Evolutionary conservation across 2,888 invertebrate species (phyloP).

Genomic region (Thereva unica): DNA sequence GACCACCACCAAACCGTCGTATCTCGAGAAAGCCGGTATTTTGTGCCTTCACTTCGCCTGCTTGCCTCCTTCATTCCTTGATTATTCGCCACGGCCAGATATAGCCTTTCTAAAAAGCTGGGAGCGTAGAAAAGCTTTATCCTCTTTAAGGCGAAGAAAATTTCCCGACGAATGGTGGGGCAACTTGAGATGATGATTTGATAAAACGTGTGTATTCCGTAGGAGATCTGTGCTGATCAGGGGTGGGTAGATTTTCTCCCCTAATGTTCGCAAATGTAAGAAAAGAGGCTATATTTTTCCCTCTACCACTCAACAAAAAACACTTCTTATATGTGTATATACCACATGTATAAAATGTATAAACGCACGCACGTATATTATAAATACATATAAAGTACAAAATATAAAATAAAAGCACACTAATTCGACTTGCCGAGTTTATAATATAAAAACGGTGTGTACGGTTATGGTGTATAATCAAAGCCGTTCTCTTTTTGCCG

Average conservation of each 20-base stretch:
- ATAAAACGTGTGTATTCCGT: constrained; percentile 24
- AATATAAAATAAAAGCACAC: constrained; percentile 20
- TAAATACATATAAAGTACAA: constrained; percentile 38
- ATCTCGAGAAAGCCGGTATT: constrained; percentile 9
- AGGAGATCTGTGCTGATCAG: constrained; percentile 29
- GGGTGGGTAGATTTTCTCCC: constrained; percentile 43
- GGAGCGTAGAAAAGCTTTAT: constrained; percentile 1
- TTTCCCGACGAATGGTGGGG: constrained; percentile 40
- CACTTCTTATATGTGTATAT: no score
- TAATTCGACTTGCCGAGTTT: constrained; percentile 15
- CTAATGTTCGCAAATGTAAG: constrained; percentile 33
- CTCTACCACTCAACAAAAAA: constrained; percentile 11
- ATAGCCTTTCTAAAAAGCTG: constrained; percentile 21
- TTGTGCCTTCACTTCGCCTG: no score
- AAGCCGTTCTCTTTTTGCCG: not conserved
- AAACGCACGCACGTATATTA: constrained; percentile 36
- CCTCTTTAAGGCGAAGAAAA: constrained; percentile 40
- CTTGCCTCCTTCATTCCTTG: no score
- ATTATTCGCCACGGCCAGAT: not conserved
- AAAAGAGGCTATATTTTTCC: not conserved
- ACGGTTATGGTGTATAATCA: constrained; percentile 21
- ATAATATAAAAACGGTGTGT: constrained; percentile 37
- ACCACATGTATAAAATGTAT: not conserved
- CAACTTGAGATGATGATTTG: constrained; percentile 42
- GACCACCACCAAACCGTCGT: constrained; percentile 23